Conservation (phyloP, 2,888 invertebrate genomes). For the Parnassius apollo region DNA sequence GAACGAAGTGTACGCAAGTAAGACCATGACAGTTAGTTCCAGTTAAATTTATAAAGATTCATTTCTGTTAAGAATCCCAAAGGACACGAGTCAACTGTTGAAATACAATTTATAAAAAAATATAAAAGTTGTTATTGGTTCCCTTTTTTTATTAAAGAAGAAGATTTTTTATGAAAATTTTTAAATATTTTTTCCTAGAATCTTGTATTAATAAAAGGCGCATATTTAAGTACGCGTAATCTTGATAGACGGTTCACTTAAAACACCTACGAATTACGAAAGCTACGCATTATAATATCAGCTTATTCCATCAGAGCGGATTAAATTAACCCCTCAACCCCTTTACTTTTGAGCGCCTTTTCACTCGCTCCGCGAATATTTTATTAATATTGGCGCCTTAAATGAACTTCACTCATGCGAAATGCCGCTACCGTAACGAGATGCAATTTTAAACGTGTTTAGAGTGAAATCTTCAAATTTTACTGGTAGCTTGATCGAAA, state of each 20-base stretch:
- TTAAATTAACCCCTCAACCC: slow-evolving; percentile 44
- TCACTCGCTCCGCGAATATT: slow-evolving; percentile 53
- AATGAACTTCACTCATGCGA: slow-evolving; percentile 39
- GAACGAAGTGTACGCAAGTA: no score
- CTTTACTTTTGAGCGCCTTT: slow-evolving; percentile 42
- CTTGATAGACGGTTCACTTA: slow-evolving; percentile 23
- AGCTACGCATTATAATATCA: slow-evolving; percentile 37
- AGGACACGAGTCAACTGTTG: no score
- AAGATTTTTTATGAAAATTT: no score
- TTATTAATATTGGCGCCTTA: slow-evolving; percentile 58
- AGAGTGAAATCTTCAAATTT: slow-evolving; percentile 13
- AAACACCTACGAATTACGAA: slow-evolving; percentile 18
- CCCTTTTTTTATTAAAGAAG: no score
- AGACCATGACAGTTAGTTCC: no score
- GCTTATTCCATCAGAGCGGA: slow-evolving; percentile 40
- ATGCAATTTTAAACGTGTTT: slow-evolving; percentile 29
- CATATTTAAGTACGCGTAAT: slow-evolving; percentile 7
- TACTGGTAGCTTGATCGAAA: background rate
- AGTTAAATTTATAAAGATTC: no score
- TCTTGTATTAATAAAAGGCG: no score
- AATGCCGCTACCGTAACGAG: slow-evolving; percentile 19
- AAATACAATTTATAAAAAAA: no score
- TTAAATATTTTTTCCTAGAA: no score
- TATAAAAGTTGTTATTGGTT: no score
- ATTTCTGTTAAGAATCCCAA: no score